Base-by-base conservation (phyloP, 2,113 vertebrate species). In the Ictalurus punctatus region DNA sequence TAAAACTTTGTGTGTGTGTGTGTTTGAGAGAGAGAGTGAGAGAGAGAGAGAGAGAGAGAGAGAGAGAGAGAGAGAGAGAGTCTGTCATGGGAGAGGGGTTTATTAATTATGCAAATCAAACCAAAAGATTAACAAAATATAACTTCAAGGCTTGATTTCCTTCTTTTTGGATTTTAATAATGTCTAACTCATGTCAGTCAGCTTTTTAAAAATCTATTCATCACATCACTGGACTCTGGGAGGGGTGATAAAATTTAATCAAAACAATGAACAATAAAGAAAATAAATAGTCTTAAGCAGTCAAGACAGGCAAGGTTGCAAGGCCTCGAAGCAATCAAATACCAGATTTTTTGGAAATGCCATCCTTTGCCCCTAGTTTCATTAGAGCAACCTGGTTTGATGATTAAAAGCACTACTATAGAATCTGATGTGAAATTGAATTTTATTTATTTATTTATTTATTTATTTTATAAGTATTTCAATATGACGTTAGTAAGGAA, bases 271-370 rank as follows among this genome's bases (percentile, higher is more conserved):
- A 94, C 91, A 94, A 93, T 91, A 91, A 93, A 84, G 89, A 94
- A 92, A 93, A 95, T 93, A 93, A 93, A 95, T 94, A 90, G 88
- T 91, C 92, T 92, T 86, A 93, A 89, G 90, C 69, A 86, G 86
- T 0, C 30, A 78, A 91, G 90, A 93, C 91, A 90, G 88, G 34
- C 40, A 44, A 44, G 40, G 40, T 44, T 44, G 40, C 40, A 44
- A 44, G 40, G 40, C 40, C 40, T 44, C 40, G 40, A 91, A 90
- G 83, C 89, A 89, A 90, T 92, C 79, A 56, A 40, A 86, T 85
- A 84, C 44, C 48, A 87, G 40, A 14, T 88, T 88, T 85, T 86
- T 59, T 34, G 63, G 30, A 88, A 90, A 78, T 83, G 78, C 84
- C 79, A 88, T 86, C 58, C 44, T 78, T 79, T 88, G 83, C 82